These are phyloP conservation scores for Tetragonula carbonaria DNA, from an alignment of 2,888 invertebrate genomes.

Conservation along the genomic window DNA sequence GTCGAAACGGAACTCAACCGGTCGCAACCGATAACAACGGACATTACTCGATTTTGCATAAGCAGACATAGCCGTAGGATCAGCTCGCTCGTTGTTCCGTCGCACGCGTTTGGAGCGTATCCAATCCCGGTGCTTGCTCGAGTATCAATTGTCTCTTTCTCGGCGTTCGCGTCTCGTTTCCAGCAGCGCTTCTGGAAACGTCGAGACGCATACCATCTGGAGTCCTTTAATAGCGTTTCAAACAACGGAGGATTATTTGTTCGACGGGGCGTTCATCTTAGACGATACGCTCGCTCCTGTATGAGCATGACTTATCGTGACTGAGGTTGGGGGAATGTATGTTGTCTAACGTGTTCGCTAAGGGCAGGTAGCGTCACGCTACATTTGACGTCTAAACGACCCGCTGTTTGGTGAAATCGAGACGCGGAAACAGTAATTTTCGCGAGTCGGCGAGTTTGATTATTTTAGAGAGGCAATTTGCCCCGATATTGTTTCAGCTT, in stretches of 20 bases:
- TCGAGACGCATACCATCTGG: slow-evolving; percentile 59
- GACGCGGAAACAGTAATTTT: neutral
- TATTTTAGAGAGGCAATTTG: neutral
- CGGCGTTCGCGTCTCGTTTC: neutral
- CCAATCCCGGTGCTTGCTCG: slow-evolving; percentile 57
- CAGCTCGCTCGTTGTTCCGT: slow-evolving; percentile 60
- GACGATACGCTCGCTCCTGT: slow-evolving; percentile 4
- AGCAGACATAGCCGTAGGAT: slow-evolving; percentile 42
- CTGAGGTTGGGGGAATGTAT: neutral
- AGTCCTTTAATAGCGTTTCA: slow-evolving; percentile 54
- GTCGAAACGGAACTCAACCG: neutral
- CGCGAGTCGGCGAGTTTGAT: neutral
- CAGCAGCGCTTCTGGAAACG: neutral
- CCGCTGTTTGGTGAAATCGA: neutral
- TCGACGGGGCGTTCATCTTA: slow-evolving; percentile 33
- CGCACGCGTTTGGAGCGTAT: slow-evolving; percentile 57
- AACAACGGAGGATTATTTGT: slow-evolving; percentile 59
- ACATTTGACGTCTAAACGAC: too few species aligned
- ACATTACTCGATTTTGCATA: slow-evolving; percentile 44
- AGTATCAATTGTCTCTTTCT: slow-evolving; percentile 59
- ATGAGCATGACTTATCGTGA: neutral
- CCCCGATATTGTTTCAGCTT: neutral
- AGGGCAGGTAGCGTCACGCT: neutral
- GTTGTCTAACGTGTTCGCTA: neutral
- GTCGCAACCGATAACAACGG: slow-evolving; percentile 38